Base-by-base conservation (phyloP, 2,797 vertebrate genomes). In the Champsocephalus esox region DNA sequence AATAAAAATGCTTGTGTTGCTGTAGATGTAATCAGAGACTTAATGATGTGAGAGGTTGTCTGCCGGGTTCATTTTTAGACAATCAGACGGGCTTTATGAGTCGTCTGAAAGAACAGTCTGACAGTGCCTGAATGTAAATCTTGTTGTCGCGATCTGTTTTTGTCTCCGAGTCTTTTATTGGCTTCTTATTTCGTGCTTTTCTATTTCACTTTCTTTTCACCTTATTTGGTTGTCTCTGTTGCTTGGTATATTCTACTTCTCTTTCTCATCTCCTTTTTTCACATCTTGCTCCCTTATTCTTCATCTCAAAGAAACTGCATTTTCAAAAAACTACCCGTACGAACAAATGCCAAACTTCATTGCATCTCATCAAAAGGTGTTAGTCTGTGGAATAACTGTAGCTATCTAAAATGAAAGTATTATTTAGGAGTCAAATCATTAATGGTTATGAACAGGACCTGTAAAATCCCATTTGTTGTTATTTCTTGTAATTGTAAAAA, bases 21-120 rank as follows among this genome's bases (percentile, higher is more conserved):
- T 58, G 79, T 62, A 75, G 87, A 87, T 88, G 72, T 85, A 91
- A 89, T 92, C 88, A 88, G 64, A 84, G 88, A 64, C 80, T 74
- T 87, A 89, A 89, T 88, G 87, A 85, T 81, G 84, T 80, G 83
- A 73, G 83, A 80, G 75, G 59, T 58, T 73, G 85, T 90, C 83
- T 85, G 80, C 68, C 46, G 80, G 83, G n/a, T 84, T 89, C 79
- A 75, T 87, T 89, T 89, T 86, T 81, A 85, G 84, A 88, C 84
- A 84, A 84, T 89, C 80, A 70, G 71, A 77, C 21, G 61, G 41
- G 79, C 70, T 90, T 85, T 91, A 90, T 88, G 85, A 89, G 81
- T 69, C 73, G 70, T 17, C 71, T 75, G 76, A 79, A 78, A 81
- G 68, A 65, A 69, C 62, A 77, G 73, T 73, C 81, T 79, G 77